These are phyloP conservation scores for Drosophila prolongata DNA, from an alignment of 2,888 invertebrate species.

Conservation along the genomic window DNA sequence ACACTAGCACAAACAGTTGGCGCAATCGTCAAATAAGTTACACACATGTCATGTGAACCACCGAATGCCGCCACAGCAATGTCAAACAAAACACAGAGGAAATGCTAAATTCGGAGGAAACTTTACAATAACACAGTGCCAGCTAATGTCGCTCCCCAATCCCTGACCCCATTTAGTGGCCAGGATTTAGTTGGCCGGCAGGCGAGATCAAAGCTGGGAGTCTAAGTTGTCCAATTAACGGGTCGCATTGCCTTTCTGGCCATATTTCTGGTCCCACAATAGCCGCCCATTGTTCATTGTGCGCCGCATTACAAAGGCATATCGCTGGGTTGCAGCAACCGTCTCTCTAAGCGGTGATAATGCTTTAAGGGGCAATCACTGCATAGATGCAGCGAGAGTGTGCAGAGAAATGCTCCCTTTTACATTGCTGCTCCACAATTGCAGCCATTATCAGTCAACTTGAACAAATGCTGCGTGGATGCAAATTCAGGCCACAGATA, in stretches of 20 bases:
- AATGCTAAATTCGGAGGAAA: constrained; percentile 56
- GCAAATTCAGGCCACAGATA: constrained; percentile 29
- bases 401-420: constrained; percentile 9
- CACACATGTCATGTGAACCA: constrained; percentile 54
- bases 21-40: constrained; percentile 50
- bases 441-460: constrained; percentile 39
- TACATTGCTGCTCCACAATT: constrained; percentile 20
- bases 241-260: constrained; percentile 32
- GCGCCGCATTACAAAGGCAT: constrained; percentile 31
- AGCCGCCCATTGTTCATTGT: constrained; percentile 58
- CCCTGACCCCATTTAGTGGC: constrained; percentile 31
- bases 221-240: constrained; percentile 41
- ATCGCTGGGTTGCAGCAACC: not conserved
- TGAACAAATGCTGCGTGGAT: constrained; percentile 22
- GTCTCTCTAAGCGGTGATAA: constrained; percentile 26
- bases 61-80: constrained; percentile 38
- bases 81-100: constrained; percentile 63
- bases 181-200: constrained; percentile 38
- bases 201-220: constrained; percentile 60
- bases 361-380: constrained; percentile 19
- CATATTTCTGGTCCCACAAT: constrained; percentile 11
- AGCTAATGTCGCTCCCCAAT: no score
- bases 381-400: constrained; percentile 22
- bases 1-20: constrained; percentile 67
- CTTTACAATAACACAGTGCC: constrained; percentile 38